Conservation (phyloP, 2,113 vertebrate species). For the Nannospalax galili region DNA sequence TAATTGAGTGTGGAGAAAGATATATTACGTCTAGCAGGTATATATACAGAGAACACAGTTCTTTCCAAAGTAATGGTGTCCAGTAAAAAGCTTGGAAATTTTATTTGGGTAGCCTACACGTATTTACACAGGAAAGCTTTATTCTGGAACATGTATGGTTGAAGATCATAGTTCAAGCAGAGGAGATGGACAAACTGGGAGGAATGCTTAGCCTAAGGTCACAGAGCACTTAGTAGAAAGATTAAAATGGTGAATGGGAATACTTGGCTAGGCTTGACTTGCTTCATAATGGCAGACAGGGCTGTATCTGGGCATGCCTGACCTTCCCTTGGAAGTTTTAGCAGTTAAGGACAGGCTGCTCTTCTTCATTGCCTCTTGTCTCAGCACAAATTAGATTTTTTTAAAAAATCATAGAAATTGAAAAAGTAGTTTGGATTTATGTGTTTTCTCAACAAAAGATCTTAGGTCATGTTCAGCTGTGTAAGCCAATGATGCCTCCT, state of each 20-base stretch:
- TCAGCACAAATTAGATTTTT: neutral
- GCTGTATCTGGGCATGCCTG: neutral
- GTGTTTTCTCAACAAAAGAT: constrained; percentile 21
- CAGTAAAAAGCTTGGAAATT: neutral
- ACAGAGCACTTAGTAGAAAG: neutral
- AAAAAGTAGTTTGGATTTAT: neutral
- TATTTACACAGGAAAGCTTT: too few species aligned
- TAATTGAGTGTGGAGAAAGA: neutral
- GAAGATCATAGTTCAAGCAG: neutral
- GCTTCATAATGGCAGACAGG: neutral
- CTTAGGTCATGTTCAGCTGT: neutral
- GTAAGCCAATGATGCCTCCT: neutral
- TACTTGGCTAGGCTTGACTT: neutral
- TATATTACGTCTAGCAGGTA: neutral
- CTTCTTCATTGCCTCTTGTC: neutral
- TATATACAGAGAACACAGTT: neutral
- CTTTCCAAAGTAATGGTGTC: neutral
- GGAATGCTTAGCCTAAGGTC: neutral
- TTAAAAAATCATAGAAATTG: neutral
- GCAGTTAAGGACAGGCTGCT: neutral
- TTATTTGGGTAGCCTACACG: neutral
- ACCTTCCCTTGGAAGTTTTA: neutral
- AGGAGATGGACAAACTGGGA: neutral
- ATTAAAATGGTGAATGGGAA: neutral
- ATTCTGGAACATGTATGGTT: neutral